Evolutionary conservation across 1,140 invertebrate genomes (phyloP), one percentile per base, ranked within the genome.

Genomic region (Rhynchophorus ferrugineus): DNA sequence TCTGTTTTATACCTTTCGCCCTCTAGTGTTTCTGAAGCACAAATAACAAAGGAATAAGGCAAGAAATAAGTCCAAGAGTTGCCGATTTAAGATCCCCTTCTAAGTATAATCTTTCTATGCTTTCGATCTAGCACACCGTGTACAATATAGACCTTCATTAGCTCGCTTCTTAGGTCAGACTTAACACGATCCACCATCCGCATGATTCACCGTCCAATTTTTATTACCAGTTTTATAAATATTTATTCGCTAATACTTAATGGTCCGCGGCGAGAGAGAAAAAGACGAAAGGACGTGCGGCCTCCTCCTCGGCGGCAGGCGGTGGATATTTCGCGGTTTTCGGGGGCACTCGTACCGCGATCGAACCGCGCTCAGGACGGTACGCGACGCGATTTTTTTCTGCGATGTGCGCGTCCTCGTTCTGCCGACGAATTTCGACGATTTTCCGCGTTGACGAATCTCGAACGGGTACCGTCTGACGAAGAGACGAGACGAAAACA

Each of bases 141-240:
- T n/a, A n/a, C n/a, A n/a, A n/a, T n/a, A n/a, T n/a, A n/a, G n/a
- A n/a, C n/a, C n/a, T n/a, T n/a, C n/a, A n/a, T n/a, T n/a, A n/a
- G n/a, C n/a, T n/a, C n/a, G n/a, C n/a, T n/a, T n/a, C 48, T 50
- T 50, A 38, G 35, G 9, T 43, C 33, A 29, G 38, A 37, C 35
- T 38, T 20, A 22, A 29, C 48, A 18, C 39, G 36, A 22, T 22
- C 17, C 37, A 41, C 47, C 37, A 29, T 22, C 19, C 29, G 33
- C 33, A 35, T 55, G 53, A 55, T 36, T 55, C 53, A 55, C 39
- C 53, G 24, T 5, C 17, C 41, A 44, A 54, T 47, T 53, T 53
- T 46, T 53, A 53, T 44, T 39, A 39, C 44, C 50, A 37, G 52
- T 54, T 44, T 55, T 55, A 55, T 55, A 55, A 55, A 55, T 55